phyloP scores from a whole-genome alignment of 2,113 vertebrate genomes.

The Emydura subglobosa region DNA sequence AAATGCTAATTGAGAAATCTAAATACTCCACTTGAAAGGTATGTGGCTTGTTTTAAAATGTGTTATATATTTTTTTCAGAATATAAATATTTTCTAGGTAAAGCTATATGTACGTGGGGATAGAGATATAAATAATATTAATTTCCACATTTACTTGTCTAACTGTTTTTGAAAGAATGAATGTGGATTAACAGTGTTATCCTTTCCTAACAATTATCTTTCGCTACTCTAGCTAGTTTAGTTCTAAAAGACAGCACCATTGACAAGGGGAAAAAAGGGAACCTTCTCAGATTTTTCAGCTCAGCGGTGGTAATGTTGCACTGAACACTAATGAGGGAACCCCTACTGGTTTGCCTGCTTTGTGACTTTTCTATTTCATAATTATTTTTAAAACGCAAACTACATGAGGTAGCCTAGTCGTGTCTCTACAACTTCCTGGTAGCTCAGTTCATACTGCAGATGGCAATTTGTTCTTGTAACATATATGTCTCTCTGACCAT shows the following conservation, averaged over 20 bases:
- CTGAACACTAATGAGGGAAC: conserved; percentile 88
- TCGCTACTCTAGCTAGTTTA: conserved; percentile 87
- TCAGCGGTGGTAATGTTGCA: conserved; percentile 87
- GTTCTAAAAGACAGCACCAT: conserved; percentile 86
- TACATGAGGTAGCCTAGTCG: conserved; percentile 85
- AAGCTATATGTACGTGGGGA: conserved; percentile 35
- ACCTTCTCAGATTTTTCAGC: conserved; percentile 87
- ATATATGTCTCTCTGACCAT: conserved; percentile 85
- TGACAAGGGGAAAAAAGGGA: conserved; percentile 83
- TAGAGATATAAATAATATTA: conserved; percentile 79
- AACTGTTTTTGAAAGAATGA: conserved; percentile 85
- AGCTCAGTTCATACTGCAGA: conserved; percentile 81
- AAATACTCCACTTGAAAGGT: conserved; percentile 70
- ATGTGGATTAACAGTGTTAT: conserved; percentile 87
- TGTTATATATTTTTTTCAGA: conserved; percentile 48
- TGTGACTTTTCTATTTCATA: conserved; percentile 92
- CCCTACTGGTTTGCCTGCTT: conserved; percentile 88
- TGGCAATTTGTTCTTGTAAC: conserved; percentile 87
- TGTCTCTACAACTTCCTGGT: conserved; percentile 87
- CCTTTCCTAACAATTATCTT: conserved; percentile 87
- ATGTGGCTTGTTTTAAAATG: conserved; percentile 69
- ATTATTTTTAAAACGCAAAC: conserved; percentile 91
- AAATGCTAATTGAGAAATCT: conserved; percentile 80
- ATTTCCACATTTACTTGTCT: conserved; percentile 81
- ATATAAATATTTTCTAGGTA: conserved; percentile 44